A percentile compares a stretch with the other conserved stretches of the same genome.
These are phyloP conservation scores for Sciurus carolinensis DNA, from an alignment of 2,797 vertebrate species.

Conservation along the genomic window DNA sequence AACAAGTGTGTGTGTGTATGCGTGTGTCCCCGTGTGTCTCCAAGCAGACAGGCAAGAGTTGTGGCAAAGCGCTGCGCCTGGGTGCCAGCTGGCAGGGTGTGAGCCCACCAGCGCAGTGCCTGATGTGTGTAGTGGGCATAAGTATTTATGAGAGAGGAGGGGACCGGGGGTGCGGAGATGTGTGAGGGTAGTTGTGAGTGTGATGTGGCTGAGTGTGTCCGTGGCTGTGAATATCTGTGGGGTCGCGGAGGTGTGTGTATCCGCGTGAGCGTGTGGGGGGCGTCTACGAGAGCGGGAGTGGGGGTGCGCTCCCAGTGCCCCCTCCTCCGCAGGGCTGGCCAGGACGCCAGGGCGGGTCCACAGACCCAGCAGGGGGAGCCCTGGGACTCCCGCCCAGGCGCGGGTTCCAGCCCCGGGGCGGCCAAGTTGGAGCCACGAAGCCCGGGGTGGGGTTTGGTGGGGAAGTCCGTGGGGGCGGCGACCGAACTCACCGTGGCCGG, in stretches of 20 bases:
- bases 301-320: not conserved
- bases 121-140: conserved; percentile 39
- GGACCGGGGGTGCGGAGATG: not conserved
- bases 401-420: conserved; percentile 34
- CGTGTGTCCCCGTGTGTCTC: conserved; percentile 55
- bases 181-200: conserved; percentile 63
- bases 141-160: conserved; percentile 11
- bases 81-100: conserved; percentile 67
- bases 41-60: conserved; percentile 79
- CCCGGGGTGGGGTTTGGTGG: conserved; percentile 64
- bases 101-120: not conserved
- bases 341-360: conserved; percentile 17
- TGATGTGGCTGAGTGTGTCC: conserved; percentile 28
- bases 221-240: not conserved
- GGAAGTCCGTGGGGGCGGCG: conserved; percentile 71
- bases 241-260: conserved; percentile 20
- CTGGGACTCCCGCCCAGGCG: not conserved
- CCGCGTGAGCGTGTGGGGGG: not conserved
- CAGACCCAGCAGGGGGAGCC: conserved; percentile 74
- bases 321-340: not conserved
- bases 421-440: conserved; percentile 67
- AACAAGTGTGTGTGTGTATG: conserved; percentile 55
- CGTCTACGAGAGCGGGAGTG: not conserved
- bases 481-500: conserved; percentile 93
- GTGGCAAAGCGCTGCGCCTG: conserved; percentile 65